phyloP scores from a whole-genome alignment of 1,140 invertebrate genomes.

The Zaprionus ornatus region DNA sequence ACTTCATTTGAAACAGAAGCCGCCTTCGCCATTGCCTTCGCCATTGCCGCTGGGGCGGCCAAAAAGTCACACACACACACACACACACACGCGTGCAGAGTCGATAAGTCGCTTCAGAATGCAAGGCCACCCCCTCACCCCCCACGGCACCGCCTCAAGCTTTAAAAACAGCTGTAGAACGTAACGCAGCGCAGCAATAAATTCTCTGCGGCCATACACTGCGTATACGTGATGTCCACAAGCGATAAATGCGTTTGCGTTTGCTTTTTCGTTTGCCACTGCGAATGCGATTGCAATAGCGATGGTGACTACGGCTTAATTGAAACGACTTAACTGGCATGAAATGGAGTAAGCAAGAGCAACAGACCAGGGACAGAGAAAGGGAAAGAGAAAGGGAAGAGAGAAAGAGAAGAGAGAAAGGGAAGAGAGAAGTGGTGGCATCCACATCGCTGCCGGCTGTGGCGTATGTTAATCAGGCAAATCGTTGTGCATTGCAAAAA shows the following conservation, averaged over 20 bases:
- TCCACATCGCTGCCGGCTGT: no score
- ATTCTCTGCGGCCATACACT: conserved; percentile 20
- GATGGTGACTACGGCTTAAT: conserved; percentile 31
- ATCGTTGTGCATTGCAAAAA: conserved; percentile 13
- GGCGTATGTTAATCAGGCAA: conserved; percentile 45
- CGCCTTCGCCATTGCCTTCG: neutral
- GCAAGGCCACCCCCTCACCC: neutral
- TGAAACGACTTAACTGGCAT: conserved; percentile 35
- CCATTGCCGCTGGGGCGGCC: conserved; percentile 22
- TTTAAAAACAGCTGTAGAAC: neutral
- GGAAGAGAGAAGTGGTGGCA: neutral
- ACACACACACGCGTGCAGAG: conserved; percentile 3
- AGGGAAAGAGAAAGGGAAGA: neutral
- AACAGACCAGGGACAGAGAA: neutral
- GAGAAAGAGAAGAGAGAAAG: neutral
- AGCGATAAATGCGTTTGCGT: conserved; percentile 30
- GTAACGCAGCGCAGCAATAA: conserved; percentile 7
- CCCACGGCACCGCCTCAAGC: neutral
- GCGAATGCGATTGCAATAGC: conserved; percentile 33
- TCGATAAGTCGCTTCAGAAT: conserved; percentile 41
- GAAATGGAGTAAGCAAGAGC: neutral
- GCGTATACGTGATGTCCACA: conserved; percentile 44
- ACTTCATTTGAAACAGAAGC: conserved; percentile 80
- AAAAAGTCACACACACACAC: conserved; percentile 59
- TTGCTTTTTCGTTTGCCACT: conserved; percentile 16